These are phyloP conservation scores for Sarcophilus harrisii DNA, from an alignment of 2,797 vertebrate genomes.

Conservation along the genomic window DNA sequence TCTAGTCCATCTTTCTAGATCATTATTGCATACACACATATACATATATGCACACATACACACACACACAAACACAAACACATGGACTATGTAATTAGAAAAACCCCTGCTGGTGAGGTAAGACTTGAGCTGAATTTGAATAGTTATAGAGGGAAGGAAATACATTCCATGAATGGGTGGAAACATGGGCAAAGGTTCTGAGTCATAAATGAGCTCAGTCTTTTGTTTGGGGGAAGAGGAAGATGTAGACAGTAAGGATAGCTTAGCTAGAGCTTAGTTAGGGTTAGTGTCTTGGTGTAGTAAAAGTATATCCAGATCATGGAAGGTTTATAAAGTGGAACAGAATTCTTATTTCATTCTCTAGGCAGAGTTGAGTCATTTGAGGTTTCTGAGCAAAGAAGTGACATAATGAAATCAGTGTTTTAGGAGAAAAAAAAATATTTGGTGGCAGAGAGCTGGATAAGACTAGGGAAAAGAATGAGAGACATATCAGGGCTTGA, in stretches of 20 bases:
- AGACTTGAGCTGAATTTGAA: neutral
- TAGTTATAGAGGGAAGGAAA: neutral
- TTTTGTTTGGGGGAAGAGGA: neutral
- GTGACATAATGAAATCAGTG: neutral
- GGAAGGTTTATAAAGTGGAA: neutral
- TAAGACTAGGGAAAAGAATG: neutral
- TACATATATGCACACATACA: neutral
- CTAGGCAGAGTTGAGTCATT: neutral
- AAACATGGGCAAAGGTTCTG: neutral
- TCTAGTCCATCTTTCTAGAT: neutral
- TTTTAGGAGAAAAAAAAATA: neutral
- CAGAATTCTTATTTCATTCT: neutral
- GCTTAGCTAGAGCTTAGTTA: neutral
- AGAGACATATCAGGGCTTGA: neutral
- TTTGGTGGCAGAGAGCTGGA: neutral
- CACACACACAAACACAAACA: rapidly evolving
- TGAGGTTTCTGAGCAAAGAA: neutral
- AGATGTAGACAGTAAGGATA: neutral
- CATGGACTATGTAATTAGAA: neutral
- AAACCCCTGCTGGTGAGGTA: neutral
- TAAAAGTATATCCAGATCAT: neutral
- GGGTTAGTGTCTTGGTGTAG: neutral
- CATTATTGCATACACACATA: neutral
- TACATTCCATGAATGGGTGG: constrained; percentile 4
- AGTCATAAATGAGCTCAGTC: neutral